Conservation (phyloP, 2,888 invertebrate genomes). For the Leptopterna dolabrata region DNA sequence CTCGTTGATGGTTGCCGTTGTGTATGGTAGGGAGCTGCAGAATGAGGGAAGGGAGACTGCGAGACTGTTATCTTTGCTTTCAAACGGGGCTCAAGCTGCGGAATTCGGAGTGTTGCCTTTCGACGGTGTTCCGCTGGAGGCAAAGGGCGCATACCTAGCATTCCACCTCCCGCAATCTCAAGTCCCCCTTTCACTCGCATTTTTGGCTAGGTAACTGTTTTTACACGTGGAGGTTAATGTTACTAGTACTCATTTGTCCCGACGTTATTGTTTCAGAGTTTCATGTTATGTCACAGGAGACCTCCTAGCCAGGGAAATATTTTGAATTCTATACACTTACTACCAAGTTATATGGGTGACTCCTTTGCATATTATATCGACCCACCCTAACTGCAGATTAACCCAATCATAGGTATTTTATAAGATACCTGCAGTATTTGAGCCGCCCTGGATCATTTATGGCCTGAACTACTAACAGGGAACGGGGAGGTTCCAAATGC, state of each 20-base stretch:
- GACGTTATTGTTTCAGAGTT: background rate
- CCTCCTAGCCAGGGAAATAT: too few species aligned
- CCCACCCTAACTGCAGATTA: too few species aligned
- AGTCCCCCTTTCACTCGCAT: background rate
- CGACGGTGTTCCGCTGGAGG: background rate
- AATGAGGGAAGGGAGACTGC: background rate
- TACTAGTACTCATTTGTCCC: background rate
- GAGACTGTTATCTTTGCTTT: conserved; percentile 48
- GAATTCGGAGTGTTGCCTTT: conserved; percentile 5
- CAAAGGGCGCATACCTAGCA: conserved; percentile 14
- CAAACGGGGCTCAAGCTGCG: conserved; percentile 28
- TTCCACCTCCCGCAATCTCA: conserved; percentile 25
- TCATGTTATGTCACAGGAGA: background rate
- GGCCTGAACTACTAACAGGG: too few species aligned
- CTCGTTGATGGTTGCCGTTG: background rate
- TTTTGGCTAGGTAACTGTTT: background rate
- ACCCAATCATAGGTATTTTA: too few species aligned
- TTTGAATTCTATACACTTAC: too few species aligned
- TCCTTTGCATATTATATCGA: too few species aligned
- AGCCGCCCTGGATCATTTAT: too few species aligned
- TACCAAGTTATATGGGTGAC: too few species aligned
- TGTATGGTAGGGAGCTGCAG: background rate
- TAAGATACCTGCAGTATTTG: too few species aligned
- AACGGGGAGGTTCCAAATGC: too few species aligned
- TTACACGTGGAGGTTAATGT: background rate